Evolutionary conservation across 2,797 vertebrate species (phyloP), one percentile per base, ranked within the genome.

Genomic region (Alca torda): DNA sequence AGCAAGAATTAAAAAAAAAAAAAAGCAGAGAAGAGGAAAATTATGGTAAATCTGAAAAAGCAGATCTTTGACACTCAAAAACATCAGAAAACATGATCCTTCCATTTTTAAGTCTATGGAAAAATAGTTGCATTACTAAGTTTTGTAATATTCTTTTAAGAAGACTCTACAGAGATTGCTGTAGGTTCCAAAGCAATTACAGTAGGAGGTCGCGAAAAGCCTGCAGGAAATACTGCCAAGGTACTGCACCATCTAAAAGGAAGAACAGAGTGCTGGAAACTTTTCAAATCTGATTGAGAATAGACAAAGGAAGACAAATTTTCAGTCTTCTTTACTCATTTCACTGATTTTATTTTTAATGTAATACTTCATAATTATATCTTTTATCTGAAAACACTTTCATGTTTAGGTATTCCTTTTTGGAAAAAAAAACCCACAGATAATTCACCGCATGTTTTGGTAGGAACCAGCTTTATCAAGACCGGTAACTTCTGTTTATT

Each of bases 201-300:
- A 7, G 63, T 61, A 93, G 65, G 54, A 77, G 93, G 85, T 93
- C 68, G 48, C 16, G 50, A 84, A 96, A 97, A 96, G 77, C 91
- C 95, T 97, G 91, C 80, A 95, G 92, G 89, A 97, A 93, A 94
- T 67, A 89, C 93, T 94, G 87, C 94, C 92, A 96, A 91, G 87
- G 78, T 94, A 95, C 92, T 92, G 92, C 41, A 85, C 84, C 86
- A 85, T 93, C 85, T 77, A 75, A 95, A 90, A 96, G 95, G 77
- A 91, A 92, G 54, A 95, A 86, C 50, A 84, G 28, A 74, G 86
- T 75, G 51, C 85, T 93, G 93, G 85, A 94, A 95, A 95, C 64
- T 89, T 91, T 82, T 89, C 94, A 95, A 91, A 91, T 91, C 48
- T 73, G 59, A 87, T 51, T 57, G 75, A 90, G 35, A 41, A 35